These are phyloP conservation scores for Latrodectus hesperus DNA, from an alignment of 2,888 invertebrate genomes.

Conservation along the genomic window DNA sequence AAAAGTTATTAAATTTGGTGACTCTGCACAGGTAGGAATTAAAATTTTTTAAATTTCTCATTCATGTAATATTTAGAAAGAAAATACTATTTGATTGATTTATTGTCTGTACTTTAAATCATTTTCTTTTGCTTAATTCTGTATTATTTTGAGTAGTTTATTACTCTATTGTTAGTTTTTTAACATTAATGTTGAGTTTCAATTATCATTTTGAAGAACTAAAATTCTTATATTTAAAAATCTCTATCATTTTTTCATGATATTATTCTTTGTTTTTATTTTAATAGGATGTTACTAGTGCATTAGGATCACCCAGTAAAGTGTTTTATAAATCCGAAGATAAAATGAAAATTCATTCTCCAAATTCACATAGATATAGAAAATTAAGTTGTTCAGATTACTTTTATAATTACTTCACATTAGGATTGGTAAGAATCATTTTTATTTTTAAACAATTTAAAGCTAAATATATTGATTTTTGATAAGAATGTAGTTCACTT, in stretches of 20 bases:
- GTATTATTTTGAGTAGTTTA: too few relatives aligned
- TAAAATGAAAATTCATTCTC: slow-evolving; percentile 98
- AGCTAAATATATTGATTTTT: too few relatives aligned
- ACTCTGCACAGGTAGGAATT: slow-evolving; percentile 77
- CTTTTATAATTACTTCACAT: slow-evolving; percentile 98
- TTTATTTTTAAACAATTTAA: too few relatives aligned
- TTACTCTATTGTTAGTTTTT: too few relatives aligned
- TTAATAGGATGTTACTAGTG: slow-evolving; percentile 84
- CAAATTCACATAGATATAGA: slow-evolving; percentile 86
- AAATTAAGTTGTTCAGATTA: slow-evolving; percentile 91
- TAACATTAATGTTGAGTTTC: too few relatives aligned
- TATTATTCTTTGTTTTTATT: slow-evolving; percentile 55
- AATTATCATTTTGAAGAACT: slow-evolving; percentile 39
- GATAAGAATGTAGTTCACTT: too few relatives aligned
- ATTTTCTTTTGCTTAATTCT: slow-evolving; percentile 69
- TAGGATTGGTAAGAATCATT: slow-evolving; percentile 86
- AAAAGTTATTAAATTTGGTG: slow-evolving; percentile 86
- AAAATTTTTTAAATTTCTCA: not conserved
- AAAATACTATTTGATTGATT: too few relatives aligned
- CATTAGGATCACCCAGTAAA: slow-evolving; percentile 91
- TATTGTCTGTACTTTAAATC: not conserved
- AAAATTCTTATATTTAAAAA: not conserved
- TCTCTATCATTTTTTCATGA: not conserved
- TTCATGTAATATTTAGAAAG: too few relatives aligned
- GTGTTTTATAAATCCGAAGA: slow-evolving; percentile 99